Percentiles rank a stretch among this genome's conserved stretches.
phyloP scores from a whole-genome alignment of 2,888 invertebrate species.

The Loripinus fragilis region DNA sequence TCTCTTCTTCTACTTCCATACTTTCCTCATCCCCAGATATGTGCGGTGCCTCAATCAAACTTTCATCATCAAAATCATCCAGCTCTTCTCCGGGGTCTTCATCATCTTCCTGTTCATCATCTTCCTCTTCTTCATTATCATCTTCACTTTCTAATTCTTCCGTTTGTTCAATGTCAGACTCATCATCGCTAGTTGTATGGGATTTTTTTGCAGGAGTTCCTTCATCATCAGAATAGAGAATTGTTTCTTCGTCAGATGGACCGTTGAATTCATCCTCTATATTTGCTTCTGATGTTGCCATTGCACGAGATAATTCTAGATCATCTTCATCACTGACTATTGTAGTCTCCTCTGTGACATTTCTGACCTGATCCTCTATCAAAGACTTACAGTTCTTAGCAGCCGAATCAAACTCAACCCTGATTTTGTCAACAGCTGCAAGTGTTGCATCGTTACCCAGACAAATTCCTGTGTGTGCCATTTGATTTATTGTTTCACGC shows the following conservation, averaged over 20 bases:
- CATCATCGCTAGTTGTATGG: not conserved
- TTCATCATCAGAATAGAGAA: too few species aligned
- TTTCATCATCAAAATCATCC: too few species aligned
- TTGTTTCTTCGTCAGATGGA: not conserved
- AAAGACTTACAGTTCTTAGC: not conserved
- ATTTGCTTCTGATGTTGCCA: too few species aligned
- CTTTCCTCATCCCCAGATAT: too few species aligned
- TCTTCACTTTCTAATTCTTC: not conserved
- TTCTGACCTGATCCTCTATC: not conserved
- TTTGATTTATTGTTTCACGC: conserved; percentile 43
- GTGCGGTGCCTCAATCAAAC: too few species aligned
- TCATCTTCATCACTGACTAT: not conserved
- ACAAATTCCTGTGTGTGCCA: conserved; percentile 37
- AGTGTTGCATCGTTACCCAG: conserved; percentile 27
- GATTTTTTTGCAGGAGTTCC: not conserved
- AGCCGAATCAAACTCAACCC: conserved; percentile 12
- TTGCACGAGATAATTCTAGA: too few species aligned
- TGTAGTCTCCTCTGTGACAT: not conserved
- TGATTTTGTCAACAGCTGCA: conserved; percentile 30
- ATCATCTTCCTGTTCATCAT: not conserved
- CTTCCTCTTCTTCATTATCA: too few species aligned
- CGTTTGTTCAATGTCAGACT: not conserved
- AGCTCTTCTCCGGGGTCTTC: too few species aligned
- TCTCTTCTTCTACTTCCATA: too few species aligned
- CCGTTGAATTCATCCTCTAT: conserved; percentile 13